phyloP scores from a whole-genome alignment of 2,888 invertebrate genomes.

The Baccha elongata region DNA sequence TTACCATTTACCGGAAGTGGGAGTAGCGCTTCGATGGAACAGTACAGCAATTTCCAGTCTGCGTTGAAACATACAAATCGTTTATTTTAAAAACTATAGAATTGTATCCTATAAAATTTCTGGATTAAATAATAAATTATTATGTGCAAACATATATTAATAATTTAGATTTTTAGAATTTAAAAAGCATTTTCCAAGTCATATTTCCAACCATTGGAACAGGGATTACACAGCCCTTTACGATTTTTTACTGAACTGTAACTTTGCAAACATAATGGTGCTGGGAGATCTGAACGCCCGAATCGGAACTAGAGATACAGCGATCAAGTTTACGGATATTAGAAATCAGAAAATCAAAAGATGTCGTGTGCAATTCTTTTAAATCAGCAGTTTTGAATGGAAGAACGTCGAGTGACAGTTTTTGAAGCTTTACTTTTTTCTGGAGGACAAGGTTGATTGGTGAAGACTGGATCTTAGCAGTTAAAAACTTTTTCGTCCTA shows the following conservation, averaged over 20 bases:
- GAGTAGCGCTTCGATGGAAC: neutral
- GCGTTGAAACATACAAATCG: too few relatives aligned
- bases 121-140: constrained; percentile 5
- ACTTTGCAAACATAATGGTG: neutral
- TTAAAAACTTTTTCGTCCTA: too few relatives aligned
- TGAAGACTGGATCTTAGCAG: too few relatives aligned
- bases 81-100: neutral
- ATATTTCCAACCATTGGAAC: neutral
- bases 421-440: too few relatives aligned
- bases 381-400: too few relatives aligned
- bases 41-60: too few relatives aligned
- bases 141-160: neutral
- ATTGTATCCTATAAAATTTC: neutral
- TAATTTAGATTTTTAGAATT: constrained; percentile 1
- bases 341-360: neutral
- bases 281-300: neutral
- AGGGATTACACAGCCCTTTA: neutral
- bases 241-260: neutral
- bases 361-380: neutral
- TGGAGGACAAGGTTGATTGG: too few relatives aligned
- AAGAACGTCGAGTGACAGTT: too few relatives aligned
- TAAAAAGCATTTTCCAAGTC: constrained; percentile 2
- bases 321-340: neutral
- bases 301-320: neutral
- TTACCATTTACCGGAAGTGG: neutral